phyloP scores from a whole-genome alignment of 2,888 invertebrate species.

The Colletes collaris region DNA sequence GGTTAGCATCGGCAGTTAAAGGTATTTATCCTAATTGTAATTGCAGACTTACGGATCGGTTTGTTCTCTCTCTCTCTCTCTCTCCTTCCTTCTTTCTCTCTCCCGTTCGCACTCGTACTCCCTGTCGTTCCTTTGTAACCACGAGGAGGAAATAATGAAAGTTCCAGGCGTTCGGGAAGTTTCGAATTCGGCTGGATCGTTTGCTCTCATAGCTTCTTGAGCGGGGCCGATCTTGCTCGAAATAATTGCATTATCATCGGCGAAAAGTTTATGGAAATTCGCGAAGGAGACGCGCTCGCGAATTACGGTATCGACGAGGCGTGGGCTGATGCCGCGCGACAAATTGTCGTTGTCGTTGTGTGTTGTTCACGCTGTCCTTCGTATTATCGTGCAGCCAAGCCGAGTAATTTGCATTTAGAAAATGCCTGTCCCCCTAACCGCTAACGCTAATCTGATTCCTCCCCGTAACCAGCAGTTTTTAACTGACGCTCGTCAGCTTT shows the following conservation, averaged over 20 bases:
- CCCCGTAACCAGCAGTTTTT: slow-evolving; percentile 59
- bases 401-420: slow-evolving; percentile 73
- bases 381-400: slow-evolving; percentile 37
- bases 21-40: slow-evolving; percentile 67
- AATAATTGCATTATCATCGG: slow-evolving; percentile 75
- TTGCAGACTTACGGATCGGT: slow-evolving; percentile 52
- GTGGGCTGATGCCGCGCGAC: slow-evolving; percentile 35
- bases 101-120: not conserved
- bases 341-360: slow-evolving; percentile 14
- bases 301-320: slow-evolving; percentile 50
- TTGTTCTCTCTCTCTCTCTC: slow-evolving; percentile 9
- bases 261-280: slow-evolving; percentile 74
- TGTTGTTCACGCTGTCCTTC: slow-evolving; percentile 15
- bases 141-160: slow-evolving; percentile 46
- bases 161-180: slow-evolving; percentile 28
- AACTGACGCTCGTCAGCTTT: slow-evolving; percentile 59
- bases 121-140: slow-evolving; percentile 22
- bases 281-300: slow-evolving; percentile 17
- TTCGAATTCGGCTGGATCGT: slow-evolving; percentile 47
- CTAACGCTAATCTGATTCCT: slow-evolving; percentile 64
- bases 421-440: slow-evolving; percentile 45
- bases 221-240: slow-evolving; percentile 62
- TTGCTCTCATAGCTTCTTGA: slow-evolving; percentile 30
- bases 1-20: slow-evolving; percentile 52
- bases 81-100: slow-evolving; percentile 1